phyloP scores from a whole-genome alignment of 2,113 vertebrate genomes.

The Progne subis region DNA sequence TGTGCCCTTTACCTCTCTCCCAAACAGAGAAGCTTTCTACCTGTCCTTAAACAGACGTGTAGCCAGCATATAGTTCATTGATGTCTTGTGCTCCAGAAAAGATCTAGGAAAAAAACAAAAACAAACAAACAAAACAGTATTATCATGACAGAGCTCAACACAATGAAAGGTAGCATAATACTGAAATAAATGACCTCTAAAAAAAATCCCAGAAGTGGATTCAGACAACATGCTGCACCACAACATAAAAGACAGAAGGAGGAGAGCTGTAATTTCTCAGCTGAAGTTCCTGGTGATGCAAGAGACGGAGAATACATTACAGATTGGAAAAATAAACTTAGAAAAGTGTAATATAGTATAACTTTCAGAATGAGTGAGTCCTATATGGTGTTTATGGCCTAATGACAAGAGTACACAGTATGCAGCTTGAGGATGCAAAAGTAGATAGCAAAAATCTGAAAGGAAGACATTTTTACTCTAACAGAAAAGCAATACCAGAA shows the following conservation, averaged over 20 bases:
- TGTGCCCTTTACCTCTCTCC: neutral
- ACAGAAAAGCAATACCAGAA: neutral
- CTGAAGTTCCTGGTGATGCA: neutral
- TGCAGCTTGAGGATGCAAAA: neutral
- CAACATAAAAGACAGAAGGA: neutral
- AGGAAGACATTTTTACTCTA: neutral
- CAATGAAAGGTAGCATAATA: neutral
- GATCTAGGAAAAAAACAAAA: slow-evolving; percentile 57
- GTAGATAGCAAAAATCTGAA: neutral
- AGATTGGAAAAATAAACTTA: neutral
- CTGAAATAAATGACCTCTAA: neutral
- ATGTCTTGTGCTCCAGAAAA: slow-evolving; percentile 93
- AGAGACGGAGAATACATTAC: neutral
- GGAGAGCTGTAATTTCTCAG: neutral
- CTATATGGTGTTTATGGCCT: neutral
- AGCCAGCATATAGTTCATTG: slow-evolving; percentile 95
- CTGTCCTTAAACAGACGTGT: slow-evolving; percentile 91
- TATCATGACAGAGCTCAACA: neutral
- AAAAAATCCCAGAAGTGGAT: neutral
- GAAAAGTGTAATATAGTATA: neutral
- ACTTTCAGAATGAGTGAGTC: neutral
- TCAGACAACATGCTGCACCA: neutral
- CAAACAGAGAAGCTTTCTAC: slow-evolving; percentile 73
- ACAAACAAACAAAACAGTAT: neutral
- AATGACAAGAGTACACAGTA: neutral